A percentile compares a stretch with the other conserved stretches of the same genome.
These are phyloP conservation scores for Sylvietta virens DNA, from an alignment of 2,113 vertebrate species.

Conservation along the genomic window DNA sequence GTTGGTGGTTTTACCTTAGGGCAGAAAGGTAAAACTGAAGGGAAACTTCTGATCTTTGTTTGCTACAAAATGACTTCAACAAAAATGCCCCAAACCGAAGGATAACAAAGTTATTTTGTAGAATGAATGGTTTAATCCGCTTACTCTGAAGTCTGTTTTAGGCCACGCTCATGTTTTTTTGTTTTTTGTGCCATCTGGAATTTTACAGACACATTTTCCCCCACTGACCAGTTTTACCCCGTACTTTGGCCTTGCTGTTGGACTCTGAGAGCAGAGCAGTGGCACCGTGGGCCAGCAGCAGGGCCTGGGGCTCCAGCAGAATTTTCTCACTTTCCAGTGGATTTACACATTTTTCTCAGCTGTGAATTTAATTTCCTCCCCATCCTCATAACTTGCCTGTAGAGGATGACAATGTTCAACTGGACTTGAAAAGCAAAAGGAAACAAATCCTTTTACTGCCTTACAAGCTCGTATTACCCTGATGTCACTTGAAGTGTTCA, in stretches of 20 bases:
- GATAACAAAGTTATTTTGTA: not conserved
- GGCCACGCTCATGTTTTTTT: not conserved
- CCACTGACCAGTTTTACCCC: not conserved
- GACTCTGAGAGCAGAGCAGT: not conserved
- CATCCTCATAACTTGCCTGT: not conserved
- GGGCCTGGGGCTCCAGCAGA: not conserved
- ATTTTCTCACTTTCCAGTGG: not conserved
- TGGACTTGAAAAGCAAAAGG: not conserved
- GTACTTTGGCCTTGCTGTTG: accelerated
- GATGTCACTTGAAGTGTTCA: not conserved
- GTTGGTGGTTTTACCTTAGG: not conserved
- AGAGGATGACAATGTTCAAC: not conserved
- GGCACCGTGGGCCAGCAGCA: not conserved
- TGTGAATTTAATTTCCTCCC: not conserved
- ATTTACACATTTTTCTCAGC: not conserved
- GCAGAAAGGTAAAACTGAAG: not conserved
- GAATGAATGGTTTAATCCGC: not conserved
- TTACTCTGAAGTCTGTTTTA: not conserved
- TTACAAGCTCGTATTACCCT: not conserved
- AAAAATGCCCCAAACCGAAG: not conserved
- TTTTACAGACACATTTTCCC: not conserved
- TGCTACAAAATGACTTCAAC: not conserved
- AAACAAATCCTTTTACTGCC: not conserved
- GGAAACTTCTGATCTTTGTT: not conserved
- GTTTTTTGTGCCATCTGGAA: not conserved